phyloP scores from a whole-genome alignment of 2,113 vertebrate genomes.

The Phylloscopus trochilus region DNA sequence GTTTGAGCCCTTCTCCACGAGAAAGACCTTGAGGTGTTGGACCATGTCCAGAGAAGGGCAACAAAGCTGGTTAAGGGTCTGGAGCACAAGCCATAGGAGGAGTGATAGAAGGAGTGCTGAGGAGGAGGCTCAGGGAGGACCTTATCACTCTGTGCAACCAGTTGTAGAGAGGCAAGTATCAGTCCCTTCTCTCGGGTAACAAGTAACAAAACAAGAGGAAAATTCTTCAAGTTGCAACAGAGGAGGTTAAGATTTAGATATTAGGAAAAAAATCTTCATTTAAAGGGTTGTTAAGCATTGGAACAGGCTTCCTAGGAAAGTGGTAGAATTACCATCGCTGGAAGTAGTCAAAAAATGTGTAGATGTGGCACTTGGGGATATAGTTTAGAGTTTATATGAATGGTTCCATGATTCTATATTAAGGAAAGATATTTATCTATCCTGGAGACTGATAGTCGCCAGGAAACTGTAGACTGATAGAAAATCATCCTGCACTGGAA shows the following conservation, averaged over 20 bases:
- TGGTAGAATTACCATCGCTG: accelerated
- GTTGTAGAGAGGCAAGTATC: accelerated
- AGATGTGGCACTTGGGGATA: not conserved
- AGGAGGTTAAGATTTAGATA: not conserved
- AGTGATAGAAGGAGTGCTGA: accelerated
- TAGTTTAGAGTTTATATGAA: not conserved
- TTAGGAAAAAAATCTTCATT: not conserved
- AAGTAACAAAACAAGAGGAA: not conserved
- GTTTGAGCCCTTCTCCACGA: not conserved
- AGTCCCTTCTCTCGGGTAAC: not conserved
- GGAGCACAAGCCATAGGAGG: not conserved
- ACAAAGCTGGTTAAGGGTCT: not conserved
- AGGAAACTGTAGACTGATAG: not conserved
- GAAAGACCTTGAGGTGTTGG: not conserved
- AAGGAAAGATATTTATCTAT: not conserved
- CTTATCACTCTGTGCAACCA: not conserved
- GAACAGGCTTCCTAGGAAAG: not conserved
- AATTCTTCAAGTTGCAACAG: not conserved
- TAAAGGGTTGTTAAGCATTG: not conserved
- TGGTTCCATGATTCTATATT: not conserved
- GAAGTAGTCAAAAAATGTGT: not conserved
- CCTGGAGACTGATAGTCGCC: not conserved
- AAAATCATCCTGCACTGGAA: not conserved
- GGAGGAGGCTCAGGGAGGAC: not conserved
- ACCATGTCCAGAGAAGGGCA: not conserved